phyloP scores from a whole-genome alignment of 2,797 vertebrate species.

The Halcyon chelicuti region DNA sequence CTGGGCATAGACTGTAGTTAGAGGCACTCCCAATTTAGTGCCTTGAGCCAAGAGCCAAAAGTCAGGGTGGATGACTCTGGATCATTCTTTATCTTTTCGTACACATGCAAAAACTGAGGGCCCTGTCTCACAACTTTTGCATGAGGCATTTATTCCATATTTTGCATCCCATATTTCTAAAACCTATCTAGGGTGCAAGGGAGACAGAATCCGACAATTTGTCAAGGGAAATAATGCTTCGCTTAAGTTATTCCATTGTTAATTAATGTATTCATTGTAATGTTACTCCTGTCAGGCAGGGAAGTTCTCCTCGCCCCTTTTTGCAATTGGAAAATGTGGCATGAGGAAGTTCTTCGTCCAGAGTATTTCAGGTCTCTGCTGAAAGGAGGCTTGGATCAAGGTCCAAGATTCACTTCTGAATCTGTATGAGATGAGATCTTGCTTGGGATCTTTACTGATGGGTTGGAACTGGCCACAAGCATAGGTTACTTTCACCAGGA shows the following conservation, averaged over 20 bases:
- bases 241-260: background rate
- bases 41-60: background rate
- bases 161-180: background rate
- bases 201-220: background rate
- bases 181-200: background rate
- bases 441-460: background rate
- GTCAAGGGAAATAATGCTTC: background rate
- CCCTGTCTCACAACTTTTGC: fast-evolving
- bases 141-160: background rate
- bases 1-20: background rate
- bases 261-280: background rate
- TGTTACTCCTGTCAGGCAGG: background rate
- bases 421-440: background rate
- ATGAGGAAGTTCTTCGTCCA: background rate
- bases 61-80: background rate
- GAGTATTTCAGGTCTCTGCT: background rate
- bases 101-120: background rate
- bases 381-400: background rate
- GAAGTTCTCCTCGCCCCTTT: background rate
- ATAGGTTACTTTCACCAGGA: background rate
- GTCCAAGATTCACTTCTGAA: background rate
- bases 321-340: background rate
- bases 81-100: background rate
- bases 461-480: background rate
- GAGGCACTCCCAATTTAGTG: background rate